Conservation (phyloP, 2,113 vertebrate species). For the Taurulus bubalis region DNA sequence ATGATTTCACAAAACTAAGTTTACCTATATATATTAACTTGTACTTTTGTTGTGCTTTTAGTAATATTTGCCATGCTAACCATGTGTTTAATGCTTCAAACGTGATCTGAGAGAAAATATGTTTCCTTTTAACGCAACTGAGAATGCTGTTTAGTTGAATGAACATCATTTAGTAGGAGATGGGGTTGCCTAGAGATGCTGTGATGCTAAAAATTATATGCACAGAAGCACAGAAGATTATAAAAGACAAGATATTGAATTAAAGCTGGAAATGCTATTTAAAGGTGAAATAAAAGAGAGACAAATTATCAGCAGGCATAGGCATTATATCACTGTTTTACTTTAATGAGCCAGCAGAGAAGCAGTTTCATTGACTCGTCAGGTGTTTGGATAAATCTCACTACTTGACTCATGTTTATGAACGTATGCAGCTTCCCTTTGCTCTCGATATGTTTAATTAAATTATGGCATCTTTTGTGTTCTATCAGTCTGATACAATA, state of each 20-base stretch:
- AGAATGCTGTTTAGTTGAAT: too few relatives aligned
- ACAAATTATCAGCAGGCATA: background rate
- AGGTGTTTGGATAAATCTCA: conserved; percentile 8
- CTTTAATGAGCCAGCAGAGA: background rate
- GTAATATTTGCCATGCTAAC: background rate
- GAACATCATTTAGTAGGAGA: background rate
- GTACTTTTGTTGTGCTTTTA: background rate
- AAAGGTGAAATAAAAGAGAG: background rate
- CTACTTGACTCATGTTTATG: too few relatives aligned
- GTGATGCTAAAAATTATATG: conserved; percentile 1
- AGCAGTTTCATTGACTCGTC: conserved; percentile 25
- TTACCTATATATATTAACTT: background rate
- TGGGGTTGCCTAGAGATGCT: background rate
- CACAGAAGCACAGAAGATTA: background rate
- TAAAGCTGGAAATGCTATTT: background rate
- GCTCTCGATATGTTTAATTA: background rate
- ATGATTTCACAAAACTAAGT: background rate
- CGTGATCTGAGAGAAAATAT: too few relatives aligned
- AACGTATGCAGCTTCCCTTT: too few relatives aligned
- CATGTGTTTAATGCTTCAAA: too few relatives aligned
- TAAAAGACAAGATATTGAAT: background rate
- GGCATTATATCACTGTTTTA: background rate
- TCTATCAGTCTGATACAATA: background rate
- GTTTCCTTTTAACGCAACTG: too few relatives aligned
- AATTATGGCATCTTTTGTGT: conserved; percentile 2